phyloP scores from a whole-genome alignment of 2,113 vertebrate species.

The Sardina pilchardus region DNA sequence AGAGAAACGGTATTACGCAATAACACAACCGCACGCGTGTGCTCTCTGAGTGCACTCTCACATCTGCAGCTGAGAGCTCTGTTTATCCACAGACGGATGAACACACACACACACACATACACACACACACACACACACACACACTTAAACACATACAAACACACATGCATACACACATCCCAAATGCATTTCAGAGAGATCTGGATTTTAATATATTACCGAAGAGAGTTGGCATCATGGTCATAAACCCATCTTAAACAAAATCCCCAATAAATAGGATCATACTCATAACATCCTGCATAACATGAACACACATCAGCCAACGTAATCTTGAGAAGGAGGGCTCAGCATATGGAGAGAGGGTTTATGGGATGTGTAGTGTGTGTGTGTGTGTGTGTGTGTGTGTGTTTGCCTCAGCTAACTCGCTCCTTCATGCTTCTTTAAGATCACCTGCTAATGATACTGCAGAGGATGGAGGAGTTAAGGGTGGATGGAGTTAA shows the following conservation, averaged over 20 bases:
- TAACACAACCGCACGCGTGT: neutral
- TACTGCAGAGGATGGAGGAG: neutral
- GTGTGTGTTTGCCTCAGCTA: neutral
- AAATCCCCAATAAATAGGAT: too few relatives aligned
- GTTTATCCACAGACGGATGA: neutral
- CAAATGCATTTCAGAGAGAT: too few relatives aligned
- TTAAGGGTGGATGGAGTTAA: neutral
- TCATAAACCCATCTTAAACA: too few relatives aligned
- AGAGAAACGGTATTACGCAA: slow-evolving; percentile 40
- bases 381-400: neutral
- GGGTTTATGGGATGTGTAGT: neutral
- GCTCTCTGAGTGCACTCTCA: slow-evolving; percentile 19
- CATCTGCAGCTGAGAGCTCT: slow-evolving; percentile 27
- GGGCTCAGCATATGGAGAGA: neutral
- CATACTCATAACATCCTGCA: too few relatives aligned
- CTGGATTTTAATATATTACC: too few relatives aligned
- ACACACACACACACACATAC: neutral
- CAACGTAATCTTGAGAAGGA: neutral
- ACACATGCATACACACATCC: too few relatives aligned
- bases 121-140: neutral
- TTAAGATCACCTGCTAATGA: slow-evolving; percentile 5
- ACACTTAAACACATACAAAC: too few relatives aligned
- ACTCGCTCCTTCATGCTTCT: neutral
- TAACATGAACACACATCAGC: too few relatives aligned
- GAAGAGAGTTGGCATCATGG: too few relatives aligned